Evolutionary conservation across 2,888 invertebrate genomes (phyloP).

Genomic region (Allygus modestus): DNA sequence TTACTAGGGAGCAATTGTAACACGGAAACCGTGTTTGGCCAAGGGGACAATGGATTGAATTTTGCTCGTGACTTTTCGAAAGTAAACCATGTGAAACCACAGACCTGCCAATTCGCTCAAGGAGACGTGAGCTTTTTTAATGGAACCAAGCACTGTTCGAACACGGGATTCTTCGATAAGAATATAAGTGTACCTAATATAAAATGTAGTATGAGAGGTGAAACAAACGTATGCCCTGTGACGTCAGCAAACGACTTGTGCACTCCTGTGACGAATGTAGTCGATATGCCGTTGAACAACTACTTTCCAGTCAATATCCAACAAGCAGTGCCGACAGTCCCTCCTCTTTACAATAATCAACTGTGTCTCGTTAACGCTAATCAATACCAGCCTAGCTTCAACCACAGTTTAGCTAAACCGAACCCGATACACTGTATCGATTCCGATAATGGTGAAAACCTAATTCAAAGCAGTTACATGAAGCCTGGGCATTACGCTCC

Average conservation of each 20-base stretch:
- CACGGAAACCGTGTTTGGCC: background rate
- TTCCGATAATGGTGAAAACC: conserved; percentile 9
- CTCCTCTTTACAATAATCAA: conserved; percentile 20
- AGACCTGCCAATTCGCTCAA: conserved; percentile 6
- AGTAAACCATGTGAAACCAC: background rate
- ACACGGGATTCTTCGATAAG: background rate
- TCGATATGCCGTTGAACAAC: background rate
- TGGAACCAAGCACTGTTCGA: background rate
- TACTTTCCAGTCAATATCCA: conserved; percentile 24
- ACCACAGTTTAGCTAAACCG: conserved; percentile 7
- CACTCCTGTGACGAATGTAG: background rate
- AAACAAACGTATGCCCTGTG: background rate
- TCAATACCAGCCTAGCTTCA: background rate
- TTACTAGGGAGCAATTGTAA: background rate
- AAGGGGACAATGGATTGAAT: background rate
- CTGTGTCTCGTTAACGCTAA: background rate
- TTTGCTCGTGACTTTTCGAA: background rate
- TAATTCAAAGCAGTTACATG: conserved; percentile 58
- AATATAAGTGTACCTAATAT: background rate
- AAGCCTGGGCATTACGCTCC: conserved; percentile 63
- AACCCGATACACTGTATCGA: conserved; percentile 55
- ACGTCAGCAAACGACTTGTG: conserved; percentile 5
- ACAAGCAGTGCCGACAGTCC: background rate
- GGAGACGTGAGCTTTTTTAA: background rate
- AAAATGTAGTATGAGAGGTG: background rate